phyloP scores from a whole-genome alignment of 23 tunicate genomes.

The Oikopleura dioica region DNA sequence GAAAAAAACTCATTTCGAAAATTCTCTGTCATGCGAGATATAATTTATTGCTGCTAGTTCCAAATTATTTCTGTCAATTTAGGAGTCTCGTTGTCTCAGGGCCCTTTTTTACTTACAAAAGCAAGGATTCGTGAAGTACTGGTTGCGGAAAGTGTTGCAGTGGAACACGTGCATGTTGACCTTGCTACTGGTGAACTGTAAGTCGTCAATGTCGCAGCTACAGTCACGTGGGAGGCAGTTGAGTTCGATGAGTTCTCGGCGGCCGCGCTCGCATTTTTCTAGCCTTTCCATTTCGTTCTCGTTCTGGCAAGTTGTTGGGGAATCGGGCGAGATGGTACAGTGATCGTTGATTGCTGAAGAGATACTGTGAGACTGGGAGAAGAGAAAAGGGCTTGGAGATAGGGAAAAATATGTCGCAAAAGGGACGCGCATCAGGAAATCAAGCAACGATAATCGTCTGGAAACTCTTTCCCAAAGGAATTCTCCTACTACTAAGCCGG shows the following conservation, averaged over 20 bases:
- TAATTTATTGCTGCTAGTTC: background rate
- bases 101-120: slow-evolving; percentile 11
- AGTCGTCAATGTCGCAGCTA: background rate
- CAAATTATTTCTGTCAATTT: no score
- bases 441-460: no score
- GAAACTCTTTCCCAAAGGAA: no score
- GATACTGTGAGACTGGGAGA: no score
- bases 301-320: no score
- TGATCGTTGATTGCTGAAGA: no score
- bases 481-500: no score
- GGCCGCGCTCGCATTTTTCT: slow-evolving; percentile 6
- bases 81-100: no score
- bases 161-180: background rate
- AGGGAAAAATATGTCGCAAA: no score
- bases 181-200: background rate
- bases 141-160: background rate
- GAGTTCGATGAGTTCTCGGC: background rate
- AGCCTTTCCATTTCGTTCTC: background rate
- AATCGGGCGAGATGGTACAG: no score
- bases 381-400: no score
- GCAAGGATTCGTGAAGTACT: background rate
- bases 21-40: background rate
- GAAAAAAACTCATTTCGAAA: background rate
- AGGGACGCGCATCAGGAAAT: no score
- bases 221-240: background rate